Evolutionary conservation across 2,888 invertebrate genomes (phyloP).

Genomic region (Stenodera caucasica): DNA sequence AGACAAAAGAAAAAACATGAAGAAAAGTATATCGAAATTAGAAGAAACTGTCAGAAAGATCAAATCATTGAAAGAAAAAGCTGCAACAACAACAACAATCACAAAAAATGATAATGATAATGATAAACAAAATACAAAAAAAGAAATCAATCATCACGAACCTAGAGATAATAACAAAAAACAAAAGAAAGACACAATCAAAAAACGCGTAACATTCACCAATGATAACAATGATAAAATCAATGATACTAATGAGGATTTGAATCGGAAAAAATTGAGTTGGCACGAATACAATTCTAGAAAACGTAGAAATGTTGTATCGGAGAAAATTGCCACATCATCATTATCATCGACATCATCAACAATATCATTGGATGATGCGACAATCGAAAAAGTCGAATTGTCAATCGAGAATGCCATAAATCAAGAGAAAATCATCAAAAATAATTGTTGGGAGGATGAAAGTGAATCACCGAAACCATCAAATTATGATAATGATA

Average conservation of each 20-base stretch:
- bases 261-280: constrained; percentile 32
- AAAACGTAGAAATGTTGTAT: constrained; percentile 36
- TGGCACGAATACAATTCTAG: constrained; percentile 44
- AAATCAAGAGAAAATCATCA: not conserved
- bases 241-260: constrained; percentile 6
- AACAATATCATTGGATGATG: constrained; percentile 1
- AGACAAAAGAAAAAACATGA: constrained; percentile 8
- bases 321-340: constrained; percentile 15
- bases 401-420: constrained; percentile 13
- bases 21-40: constrained; percentile 15
- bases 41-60: constrained; percentile 24
- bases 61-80: constrained; percentile 20
- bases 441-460: constrained; percentile 20
- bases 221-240: constrained; percentile 8
- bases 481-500: not conserved
- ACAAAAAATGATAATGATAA: not conserved
- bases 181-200: not conserved
- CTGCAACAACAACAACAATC: constrained; percentile 16
- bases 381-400: constrained; percentile 14
- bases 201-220: constrained; percentile 13
- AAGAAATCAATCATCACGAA: constrained; percentile 12
- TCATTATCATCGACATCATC: not conserved
- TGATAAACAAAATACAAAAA: constrained; percentile 1
- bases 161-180: constrained; percentile 15
- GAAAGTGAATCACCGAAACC: constrained; percentile 11